These are phyloP conservation scores for Allygus modestus DNA, from an alignment of 2,888 invertebrate genomes.

Conservation along the genomic window DNA sequence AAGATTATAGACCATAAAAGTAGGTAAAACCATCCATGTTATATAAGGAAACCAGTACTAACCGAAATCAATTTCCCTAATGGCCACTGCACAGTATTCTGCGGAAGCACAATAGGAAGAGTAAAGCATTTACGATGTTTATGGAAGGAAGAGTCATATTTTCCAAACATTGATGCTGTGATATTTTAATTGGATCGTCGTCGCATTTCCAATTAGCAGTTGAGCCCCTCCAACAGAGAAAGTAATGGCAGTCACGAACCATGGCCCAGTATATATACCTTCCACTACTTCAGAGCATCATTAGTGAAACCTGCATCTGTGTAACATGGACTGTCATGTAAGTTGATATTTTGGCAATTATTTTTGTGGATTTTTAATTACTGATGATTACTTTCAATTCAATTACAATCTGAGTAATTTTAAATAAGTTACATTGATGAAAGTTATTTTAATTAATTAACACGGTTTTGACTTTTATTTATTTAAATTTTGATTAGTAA, in stretches of 20 bases:
- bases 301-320: not conserved
- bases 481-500: too few relatives aligned
- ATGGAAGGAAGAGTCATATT: constrained; percentile 24
- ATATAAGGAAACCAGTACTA: too few relatives aligned
- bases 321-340: constrained; percentile 22
- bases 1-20: too few relatives aligned
- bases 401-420: too few relatives aligned
- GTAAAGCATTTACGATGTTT: constrained; percentile 1
- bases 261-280: constrained; percentile 11
- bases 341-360: not conserved
- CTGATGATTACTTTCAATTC: too few relatives aligned
- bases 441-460: too few relatives aligned
- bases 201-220: constrained; percentile 26
- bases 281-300: not conserved
- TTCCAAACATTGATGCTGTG: constrained; percentile 24
- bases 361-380: not conserved
- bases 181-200: constrained; percentile 21
- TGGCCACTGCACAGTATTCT: not conserved
- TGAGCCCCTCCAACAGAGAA: constrained; percentile 12
- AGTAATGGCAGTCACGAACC: constrained; percentile 11
- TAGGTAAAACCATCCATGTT: too few relatives aligned
- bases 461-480: too few relatives aligned
- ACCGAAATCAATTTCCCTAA: too few relatives aligned
- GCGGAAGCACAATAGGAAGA: constrained; percentile 11
- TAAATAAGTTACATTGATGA: too few relatives aligned